Conservation (phyloP, 2,888 invertebrate species). For the Trimorus sp. region DNA sequence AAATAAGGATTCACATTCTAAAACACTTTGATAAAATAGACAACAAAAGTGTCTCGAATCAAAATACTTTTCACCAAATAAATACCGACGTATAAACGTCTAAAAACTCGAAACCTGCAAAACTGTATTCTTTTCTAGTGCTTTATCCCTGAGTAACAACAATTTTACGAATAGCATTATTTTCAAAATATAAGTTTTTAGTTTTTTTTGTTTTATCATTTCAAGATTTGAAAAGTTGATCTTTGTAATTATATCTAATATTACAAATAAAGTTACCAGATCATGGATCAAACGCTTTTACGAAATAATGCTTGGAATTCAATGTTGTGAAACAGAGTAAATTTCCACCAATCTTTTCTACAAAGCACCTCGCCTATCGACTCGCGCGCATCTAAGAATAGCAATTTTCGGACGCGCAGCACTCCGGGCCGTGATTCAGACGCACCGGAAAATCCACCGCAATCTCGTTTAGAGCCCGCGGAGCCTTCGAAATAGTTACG, state of each 20-base stretch:
- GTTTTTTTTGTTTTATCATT: not conserved
- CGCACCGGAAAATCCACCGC: slow-evolving; percentile 29
- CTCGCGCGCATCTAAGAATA: slow-evolving; percentile 37
- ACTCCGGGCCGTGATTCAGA: slow-evolving; percentile 49
- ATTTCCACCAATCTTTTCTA: not conserved
- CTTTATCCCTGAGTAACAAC: too few species aligned
- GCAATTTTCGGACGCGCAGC: slow-evolving; percentile 45
- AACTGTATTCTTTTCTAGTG: not conserved
- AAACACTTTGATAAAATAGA: not conserved
- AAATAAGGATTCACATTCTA: not conserved
- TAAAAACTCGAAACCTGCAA: not conserved
- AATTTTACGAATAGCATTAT: too few species aligned
- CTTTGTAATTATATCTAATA: not conserved
- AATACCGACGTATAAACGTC: not conserved
- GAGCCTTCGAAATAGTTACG: slow-evolving; percentile 33
- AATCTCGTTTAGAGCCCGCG: slow-evolving; percentile 17
- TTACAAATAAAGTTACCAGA: too few species aligned
- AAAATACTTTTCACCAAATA: not conserved
- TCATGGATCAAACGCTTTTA: not conserved
- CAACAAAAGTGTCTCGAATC: not conserved
- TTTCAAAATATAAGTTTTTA: too few species aligned
- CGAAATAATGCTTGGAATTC: not conserved
- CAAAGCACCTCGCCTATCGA: slow-evolving; percentile 7
- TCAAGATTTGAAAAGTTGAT: not conserved
- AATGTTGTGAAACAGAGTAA: not conserved